Evolutionary conservation across 1,140 invertebrate species (phyloP).

Genomic region (Macrobrachium nipponense): DNA sequence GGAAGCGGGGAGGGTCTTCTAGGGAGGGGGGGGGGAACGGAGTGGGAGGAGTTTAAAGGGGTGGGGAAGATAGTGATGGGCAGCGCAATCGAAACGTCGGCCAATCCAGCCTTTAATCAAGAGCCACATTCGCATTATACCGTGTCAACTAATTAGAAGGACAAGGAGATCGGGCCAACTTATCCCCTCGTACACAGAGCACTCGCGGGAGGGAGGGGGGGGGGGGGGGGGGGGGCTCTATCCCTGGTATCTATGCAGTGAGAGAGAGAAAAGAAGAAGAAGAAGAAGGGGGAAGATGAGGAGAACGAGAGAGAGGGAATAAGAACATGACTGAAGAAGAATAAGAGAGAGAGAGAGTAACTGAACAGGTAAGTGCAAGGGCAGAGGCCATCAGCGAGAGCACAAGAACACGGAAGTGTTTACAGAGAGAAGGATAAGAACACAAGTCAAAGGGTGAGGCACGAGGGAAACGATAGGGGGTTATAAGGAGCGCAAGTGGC

Average conservation of each 20-base stretch:
- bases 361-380: neutral
- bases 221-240: neutral
- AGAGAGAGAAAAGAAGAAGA: neutral
- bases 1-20: too few species aligned
- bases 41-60: too few species aligned
- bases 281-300: too few species aligned
- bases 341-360: neutral
- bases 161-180: neutral
- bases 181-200: neutral
- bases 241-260: neutral
- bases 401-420: neutral
- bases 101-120: too few species aligned
- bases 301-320: too few species aligned
- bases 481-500: neutral
- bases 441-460: neutral
- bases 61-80: too few species aligned
- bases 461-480: neutral
- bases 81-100: too few species aligned
- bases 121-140: neutral
- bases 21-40: too few species aligned
- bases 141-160: neutral
- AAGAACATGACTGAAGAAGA: too few species aligned
- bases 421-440: neutral
- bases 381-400: neutral
- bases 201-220: neutral